Base-by-base conservation (phyloP, 2,113 vertebrate species). In the Oreochromis aureus region DNA sequence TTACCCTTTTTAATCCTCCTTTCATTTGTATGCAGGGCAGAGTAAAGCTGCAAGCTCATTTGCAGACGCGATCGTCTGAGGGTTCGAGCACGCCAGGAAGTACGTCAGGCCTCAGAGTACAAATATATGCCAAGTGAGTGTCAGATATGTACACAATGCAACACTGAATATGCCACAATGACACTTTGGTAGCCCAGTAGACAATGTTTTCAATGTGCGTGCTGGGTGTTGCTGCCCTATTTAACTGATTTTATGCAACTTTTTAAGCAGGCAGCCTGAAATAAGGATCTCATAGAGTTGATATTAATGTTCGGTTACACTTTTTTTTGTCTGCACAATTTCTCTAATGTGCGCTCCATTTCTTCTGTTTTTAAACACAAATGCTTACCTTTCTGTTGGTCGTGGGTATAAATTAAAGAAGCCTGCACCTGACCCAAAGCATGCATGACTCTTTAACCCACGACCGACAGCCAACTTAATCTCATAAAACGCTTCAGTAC, bases 1-100 rank as follows among this genome's bases (percentile, higher is more conserved):
- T 87, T 87, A 61, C 56, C 41, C 59, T 24, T 34, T 82, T 59
- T 87, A 92, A 89, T 90, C 94, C 90, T 18, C 24, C 81, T 80
- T 88, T 73, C 76, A 81, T 84, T 86, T 84, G 85, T 59, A 36
- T 56, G 34, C 59, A 59, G 82, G 13, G n/a, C 71, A 18, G 54
- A 59, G 63, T 19, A 56, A 83, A 89, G 79, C 66, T 39, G 48
- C 76, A 71, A 22, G 34, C 39, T 89, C 66, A 78, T 78, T 78
- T 78, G 4, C 46, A 53, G 73, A 78, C 27, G 1, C 15, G 9
- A 48, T 6, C 41, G 2, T 73, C 69, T 73, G 69, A 27, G 15
- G 41, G 69, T 73, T 53, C 18, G 5, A 78, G 73, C 73, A 78
- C 6, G 2, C 30, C 18, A 78, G 46, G 61, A 66, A n/a, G 19